A percentile compares a stretch with the other conserved stretches of the same genome.
Conservation (phyloP, 2,113 vertebrate genomes). For the Nannospalax galili region DNA sequence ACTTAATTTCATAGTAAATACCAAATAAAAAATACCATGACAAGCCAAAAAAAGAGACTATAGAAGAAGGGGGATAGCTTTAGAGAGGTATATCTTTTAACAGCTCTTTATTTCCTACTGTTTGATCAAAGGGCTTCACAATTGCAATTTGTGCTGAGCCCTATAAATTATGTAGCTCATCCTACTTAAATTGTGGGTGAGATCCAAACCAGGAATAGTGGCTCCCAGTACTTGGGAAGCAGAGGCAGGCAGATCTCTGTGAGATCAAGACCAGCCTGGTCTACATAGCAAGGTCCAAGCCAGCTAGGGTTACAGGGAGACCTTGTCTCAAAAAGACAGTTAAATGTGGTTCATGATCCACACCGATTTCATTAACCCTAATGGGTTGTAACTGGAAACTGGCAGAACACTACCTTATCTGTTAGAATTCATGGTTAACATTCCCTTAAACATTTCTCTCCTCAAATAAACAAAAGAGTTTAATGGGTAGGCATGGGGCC, state of each 20-base stretch:
- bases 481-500: not conserved
- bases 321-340: too few species aligned
- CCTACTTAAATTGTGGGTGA: not conserved
- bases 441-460: constrained; percentile 30
- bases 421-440: constrained; percentile 37
- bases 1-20: constrained; percentile 11
- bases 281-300: too few species aligned
- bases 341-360: not conserved
- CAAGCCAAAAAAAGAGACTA: not conserved
- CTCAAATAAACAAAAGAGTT: constrained; percentile 32
- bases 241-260: too few species aligned
- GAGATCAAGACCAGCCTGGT: too few species aligned
- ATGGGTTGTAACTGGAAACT: not conserved
- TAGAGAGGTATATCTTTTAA: not conserved
- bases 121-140: not conserved
- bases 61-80: not conserved
- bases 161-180: not conserved
- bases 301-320: too few species aligned
- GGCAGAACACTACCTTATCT: not conserved
- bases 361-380: constrained; percentile 26
- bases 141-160: constrained; percentile 10
- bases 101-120: not conserved
- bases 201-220: too few species aligned
- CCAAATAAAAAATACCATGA: not conserved
- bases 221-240: too few species aligned